Base-by-base conservation (phyloP, 1,140 invertebrate genomes). In the Sarcophaga peregrina region DNA sequence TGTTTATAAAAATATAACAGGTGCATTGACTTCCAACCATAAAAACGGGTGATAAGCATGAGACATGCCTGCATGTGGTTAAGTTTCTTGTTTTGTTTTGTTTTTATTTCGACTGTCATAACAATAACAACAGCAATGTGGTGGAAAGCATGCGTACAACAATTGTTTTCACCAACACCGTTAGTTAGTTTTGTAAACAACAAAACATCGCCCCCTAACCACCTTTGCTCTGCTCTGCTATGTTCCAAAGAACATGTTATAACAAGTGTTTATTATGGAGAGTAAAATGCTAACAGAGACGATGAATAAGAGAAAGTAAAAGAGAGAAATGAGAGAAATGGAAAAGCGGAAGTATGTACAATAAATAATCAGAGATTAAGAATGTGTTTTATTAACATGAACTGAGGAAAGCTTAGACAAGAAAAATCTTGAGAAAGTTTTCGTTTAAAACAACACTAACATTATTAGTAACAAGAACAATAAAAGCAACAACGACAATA, bases 131-230 rank as follows among this genome's bases (percentile, higher is more conserved):
- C 25, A 37, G n/a, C 54, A 58, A 58, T 15, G 47, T 78, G 48
- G 75, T n/a, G 48, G 75, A 78, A 78, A 48, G 47, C 48, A 48
- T 48, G 75, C 75, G 75, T 50, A 78, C 47, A 50, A 52, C 47
- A 78, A 78, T 78, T 78, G 75, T 78, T 78, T 78, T 78, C 75
- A 78, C 75, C 75, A 78, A 78, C 75, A 76, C 48, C 25, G 50
- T 37, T 37, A 37, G 25, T 37, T 37, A 37, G 25, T 37, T 37
- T 37, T 37, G 25, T 37, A 37, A 37, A 37, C 25, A 37, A 37
- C 25, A 37, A 37, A 37, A 37, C 25, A 37, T 37, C 25, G 4
- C 4, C 25, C 25, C n/a, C n/a, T n/a, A n/a, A 37, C 25, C 25
- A n/a, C 25, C 25, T 37, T 4, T 37, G 25, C 25, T 37, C 4